These are phyloP conservation scores for Carassius carassius DNA, from an alignment of 2,113 vertebrate genomes.

Conservation along the genomic window DNA sequence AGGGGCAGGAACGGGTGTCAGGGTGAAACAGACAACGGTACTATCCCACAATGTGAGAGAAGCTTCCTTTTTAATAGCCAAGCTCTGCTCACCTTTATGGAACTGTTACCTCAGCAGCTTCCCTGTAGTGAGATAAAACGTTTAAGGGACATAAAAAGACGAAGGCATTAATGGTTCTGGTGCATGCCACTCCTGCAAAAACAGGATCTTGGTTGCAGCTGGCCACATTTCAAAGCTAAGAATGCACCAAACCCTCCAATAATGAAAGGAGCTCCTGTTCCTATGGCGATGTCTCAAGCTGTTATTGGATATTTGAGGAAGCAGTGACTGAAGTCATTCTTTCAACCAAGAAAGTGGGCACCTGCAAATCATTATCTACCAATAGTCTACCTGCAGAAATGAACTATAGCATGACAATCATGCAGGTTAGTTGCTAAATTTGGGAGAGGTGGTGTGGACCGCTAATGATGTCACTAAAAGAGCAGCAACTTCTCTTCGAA, in stretches of 20 bases:
- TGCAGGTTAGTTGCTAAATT: conserved; percentile 55
- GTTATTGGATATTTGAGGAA: conserved; percentile 37
- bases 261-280: conserved; percentile 65
- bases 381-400: not conserved
- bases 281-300: conserved; percentile 51
- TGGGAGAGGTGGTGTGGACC: conserved; percentile 8
- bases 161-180: conserved; percentile 67
- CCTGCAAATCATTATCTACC: not conserved
- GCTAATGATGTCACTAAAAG: conserved; percentile 60
- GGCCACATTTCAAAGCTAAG: conserved; percentile 65
- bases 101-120: conserved; percentile 64
- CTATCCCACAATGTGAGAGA: conserved; percentile 60
- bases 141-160: conserved; percentile 61
- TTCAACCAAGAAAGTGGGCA: not conserved
- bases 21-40: conserved; percentile 64
- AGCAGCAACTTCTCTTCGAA: conserved; percentile 68
- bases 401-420: too few relatives aligned
- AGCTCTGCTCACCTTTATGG: conserved; percentile 47
- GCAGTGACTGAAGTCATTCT: not conserved
- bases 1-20: conserved; percentile 62
- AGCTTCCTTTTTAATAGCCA: conserved; percentile 56
- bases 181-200: conserved; percentile 58
- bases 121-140: not conserved
- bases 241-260: conserved; percentile 67
- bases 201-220: conserved; percentile 68